Evolutionary conservation across 1,140 invertebrate species (phyloP).

Genomic region (Bombus superbus): DNA sequence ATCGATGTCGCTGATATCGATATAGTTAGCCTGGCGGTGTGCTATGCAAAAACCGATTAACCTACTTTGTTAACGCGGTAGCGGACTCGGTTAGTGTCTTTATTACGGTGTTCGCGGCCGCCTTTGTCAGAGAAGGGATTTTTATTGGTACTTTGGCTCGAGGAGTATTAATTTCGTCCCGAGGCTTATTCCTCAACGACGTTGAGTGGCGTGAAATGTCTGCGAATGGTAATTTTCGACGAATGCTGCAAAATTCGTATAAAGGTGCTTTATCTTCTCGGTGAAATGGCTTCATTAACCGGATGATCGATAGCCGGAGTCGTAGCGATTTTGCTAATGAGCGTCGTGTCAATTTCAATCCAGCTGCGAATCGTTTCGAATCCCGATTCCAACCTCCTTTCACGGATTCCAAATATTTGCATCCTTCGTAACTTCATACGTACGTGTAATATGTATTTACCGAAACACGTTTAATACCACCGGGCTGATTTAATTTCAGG

Average conservation of each 20-base stretch:
- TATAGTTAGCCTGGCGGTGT: slow-evolving; percentile 28
- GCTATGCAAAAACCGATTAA: slow-evolving; percentile 66
- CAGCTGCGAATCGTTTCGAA: not conserved
- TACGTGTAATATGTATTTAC: not conserved
- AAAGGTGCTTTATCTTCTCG: not conserved
- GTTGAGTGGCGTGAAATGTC: not conserved
- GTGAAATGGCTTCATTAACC: not conserved
- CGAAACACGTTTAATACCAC: not conserved
- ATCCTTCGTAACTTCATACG: not conserved
- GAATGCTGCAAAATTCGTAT: not conserved
- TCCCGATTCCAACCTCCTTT: not conserved
- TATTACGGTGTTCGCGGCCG: slow-evolving; percentile 4
- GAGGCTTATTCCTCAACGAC: not conserved
- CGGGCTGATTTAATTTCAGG: not conserved
- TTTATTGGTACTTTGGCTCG: not conserved
- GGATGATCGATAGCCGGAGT: not conserved
- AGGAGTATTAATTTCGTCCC: not conserved
- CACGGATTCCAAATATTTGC: not conserved
- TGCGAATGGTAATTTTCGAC: not conserved
- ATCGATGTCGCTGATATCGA: slow-evolving; percentile 55
- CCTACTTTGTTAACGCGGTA: slow-evolving; percentile 54
- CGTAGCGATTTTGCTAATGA: not conserved
- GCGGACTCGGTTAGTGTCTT: slow-evolving; percentile 21
- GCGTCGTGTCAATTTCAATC: not conserved
- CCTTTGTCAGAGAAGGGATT: not conserved